Evolutionary conservation across 2,113 vertebrate species (phyloP).

Genomic region (Eira barbara): DNA sequence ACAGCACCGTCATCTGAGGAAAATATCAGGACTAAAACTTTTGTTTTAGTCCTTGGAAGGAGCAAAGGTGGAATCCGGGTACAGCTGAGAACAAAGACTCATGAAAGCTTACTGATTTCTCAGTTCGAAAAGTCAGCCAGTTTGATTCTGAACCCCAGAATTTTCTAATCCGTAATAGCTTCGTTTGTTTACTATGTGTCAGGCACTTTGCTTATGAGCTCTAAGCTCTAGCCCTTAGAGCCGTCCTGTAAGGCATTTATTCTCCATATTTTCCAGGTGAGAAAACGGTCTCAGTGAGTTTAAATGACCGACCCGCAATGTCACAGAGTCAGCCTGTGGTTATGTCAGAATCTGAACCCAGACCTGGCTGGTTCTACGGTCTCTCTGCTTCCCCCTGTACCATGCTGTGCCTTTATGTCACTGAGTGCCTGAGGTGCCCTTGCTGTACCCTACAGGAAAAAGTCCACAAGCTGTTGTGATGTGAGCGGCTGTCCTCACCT

Average conservation of each 20-base stretch:
- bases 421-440: background rate
- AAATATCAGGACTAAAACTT: background rate
- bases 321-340: background rate
- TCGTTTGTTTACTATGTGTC: background rate
- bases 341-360: background rate
- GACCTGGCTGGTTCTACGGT: background rate
- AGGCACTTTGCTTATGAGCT: background rate
- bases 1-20: background rate
- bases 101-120: background rate
- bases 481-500: background rate
- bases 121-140: background rate
- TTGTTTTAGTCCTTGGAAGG: background rate
- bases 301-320: background rate
- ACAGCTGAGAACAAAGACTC: background rate
- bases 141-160: background rate
- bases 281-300: background rate
- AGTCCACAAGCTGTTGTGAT: background rate
- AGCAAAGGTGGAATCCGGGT: background rate
- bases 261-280: background rate
- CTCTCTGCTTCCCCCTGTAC: background rate
- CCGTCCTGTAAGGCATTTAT: background rate
- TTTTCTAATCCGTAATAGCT: background rate
- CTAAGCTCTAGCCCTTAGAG: background rate
- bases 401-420: accelerated
- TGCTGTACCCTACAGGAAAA: background rate